Conservation (phyloP, 2,797 vertebrate genomes). For the Emydoidea blandingii region DNA sequence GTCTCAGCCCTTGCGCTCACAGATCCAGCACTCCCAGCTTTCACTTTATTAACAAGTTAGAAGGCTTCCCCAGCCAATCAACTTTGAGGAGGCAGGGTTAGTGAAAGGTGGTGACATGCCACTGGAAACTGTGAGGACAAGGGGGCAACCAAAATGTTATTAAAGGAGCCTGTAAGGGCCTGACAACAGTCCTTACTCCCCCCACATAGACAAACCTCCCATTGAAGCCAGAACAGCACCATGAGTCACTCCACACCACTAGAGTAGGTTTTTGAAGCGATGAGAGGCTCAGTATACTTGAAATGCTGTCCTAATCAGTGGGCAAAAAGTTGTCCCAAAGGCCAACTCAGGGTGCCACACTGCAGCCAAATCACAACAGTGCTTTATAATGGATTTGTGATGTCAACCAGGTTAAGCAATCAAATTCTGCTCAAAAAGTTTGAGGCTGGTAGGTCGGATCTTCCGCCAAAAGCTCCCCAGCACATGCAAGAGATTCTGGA, state of each 20-base stretch:
- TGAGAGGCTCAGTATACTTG: not conserved
- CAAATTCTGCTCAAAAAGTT: not conserved
- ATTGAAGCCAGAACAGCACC: not conserved
- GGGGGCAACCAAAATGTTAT: not conserved
- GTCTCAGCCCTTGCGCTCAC: too few relatives aligned
- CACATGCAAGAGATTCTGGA: not conserved
- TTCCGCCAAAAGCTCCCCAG: not conserved
- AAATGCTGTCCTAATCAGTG: not conserved
- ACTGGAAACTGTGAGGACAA: too few relatives aligned
- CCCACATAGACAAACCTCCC: not conserved
- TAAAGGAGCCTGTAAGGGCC: not conserved
- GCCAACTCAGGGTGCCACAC: not conserved
- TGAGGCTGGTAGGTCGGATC: not conserved
- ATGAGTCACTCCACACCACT: not conserved
- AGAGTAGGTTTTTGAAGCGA: not conserved
- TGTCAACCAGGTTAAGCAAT: not conserved
- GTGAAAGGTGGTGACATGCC: too few relatives aligned
- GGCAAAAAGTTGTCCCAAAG: not conserved
- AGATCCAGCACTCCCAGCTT: too few relatives aligned
- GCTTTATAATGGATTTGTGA: fast-evolving
- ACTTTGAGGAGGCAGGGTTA: too few relatives aligned
- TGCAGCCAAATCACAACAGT: not conserved
- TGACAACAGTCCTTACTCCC: not conserved
- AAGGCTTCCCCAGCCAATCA: too few relatives aligned
- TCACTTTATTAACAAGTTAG: too few relatives aligned